phyloP scores from a whole-genome alignment of 2,113 vertebrate genomes.

The Malurus alboscapulatus region DNA sequence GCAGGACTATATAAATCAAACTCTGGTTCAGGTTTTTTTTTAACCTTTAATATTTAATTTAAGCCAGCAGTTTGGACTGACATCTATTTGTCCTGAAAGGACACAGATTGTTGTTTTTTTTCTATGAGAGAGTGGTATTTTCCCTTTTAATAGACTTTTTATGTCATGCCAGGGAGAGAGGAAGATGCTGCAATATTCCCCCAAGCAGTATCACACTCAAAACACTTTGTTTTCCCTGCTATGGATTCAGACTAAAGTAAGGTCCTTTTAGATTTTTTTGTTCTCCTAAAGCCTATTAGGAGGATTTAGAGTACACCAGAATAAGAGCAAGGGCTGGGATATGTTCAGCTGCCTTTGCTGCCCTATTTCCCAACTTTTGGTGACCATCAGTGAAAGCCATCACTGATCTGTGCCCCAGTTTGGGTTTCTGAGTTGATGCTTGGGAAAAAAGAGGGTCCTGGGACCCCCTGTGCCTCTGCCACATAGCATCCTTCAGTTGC shows the following conservation, averaged over 20 bases:
- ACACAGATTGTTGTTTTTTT: not conserved
- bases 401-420: rapidly evolving
- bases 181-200: not conserved
- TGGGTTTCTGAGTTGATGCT: not conserved
- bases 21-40: not conserved
- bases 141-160: not conserved
- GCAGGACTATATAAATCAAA: slow-evolving; percentile 23
- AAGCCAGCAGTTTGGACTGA: slow-evolving; percentile 19
- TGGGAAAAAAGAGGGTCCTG: not conserved
- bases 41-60: slow-evolving; percentile 46
- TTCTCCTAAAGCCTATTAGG: not conserved
- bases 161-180: not conserved
- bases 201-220: not conserved
- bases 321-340: not conserved
- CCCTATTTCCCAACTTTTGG: not conserved
- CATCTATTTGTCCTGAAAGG: not conserved
- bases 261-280: not conserved
- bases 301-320: not conserved
- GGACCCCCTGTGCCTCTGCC: not conserved
- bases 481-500: rapidly evolving
- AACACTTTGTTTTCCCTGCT: slow-evolving; percentile 1
- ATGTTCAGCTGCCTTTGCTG: not conserved
- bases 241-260: not conserved
- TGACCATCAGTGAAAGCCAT: not conserved
- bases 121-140: not conserved